Percentiles rank a stretch among this genome's conserved stretches.
phyloP scores from a whole-genome alignment of 2,888 invertebrate genomes.

The Acleris cristana region DNA sequence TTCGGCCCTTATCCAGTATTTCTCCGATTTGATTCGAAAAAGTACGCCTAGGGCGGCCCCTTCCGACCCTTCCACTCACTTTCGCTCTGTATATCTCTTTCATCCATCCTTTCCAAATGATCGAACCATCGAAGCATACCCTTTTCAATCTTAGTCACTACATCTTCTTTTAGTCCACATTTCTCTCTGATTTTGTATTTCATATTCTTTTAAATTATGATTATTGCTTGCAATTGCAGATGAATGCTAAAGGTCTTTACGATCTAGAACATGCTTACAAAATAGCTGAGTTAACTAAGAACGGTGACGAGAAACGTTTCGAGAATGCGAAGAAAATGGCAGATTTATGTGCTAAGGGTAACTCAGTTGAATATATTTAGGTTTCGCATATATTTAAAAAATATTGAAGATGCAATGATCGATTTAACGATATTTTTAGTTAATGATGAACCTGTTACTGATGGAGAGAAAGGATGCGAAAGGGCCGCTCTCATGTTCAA shows the following conservation, averaged over 20 bases:
- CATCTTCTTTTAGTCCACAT: too few relatives aligned
- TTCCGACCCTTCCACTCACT: too few relatives aligned
- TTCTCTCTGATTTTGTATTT: too few relatives aligned
- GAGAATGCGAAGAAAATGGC: slow-evolving; percentile 64
- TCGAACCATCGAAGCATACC: too few relatives aligned
- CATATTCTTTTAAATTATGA: not conserved
- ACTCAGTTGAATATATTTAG: not conserved
- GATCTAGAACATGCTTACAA: slow-evolving; percentile 60
- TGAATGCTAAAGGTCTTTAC: slow-evolving; percentile 60
- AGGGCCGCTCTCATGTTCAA: slow-evolving; percentile 69
- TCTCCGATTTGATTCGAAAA: too few relatives aligned
- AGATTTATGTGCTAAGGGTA: slow-evolving; percentile 67
- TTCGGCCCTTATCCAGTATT: too few relatives aligned
- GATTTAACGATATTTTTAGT: slow-evolving; percentile 47
- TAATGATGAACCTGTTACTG: slow-evolving; percentile 62
- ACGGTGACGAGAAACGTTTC: slow-evolving; percentile 64
- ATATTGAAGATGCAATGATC: too few relatives aligned
- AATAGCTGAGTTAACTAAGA: slow-evolving; percentile 61
- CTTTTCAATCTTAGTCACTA: too few relatives aligned
- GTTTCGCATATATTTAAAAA: too few relatives aligned
- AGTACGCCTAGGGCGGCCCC: too few relatives aligned
- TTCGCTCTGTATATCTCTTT: too few relatives aligned
- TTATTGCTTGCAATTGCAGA: slow-evolving; percentile 46
- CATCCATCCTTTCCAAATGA: too few relatives aligned
- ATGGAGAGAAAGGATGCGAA: slow-evolving; percentile 73